phyloP scores from a whole-genome alignment of 1,140 invertebrate species.

The Tribolium castaneum region DNA sequence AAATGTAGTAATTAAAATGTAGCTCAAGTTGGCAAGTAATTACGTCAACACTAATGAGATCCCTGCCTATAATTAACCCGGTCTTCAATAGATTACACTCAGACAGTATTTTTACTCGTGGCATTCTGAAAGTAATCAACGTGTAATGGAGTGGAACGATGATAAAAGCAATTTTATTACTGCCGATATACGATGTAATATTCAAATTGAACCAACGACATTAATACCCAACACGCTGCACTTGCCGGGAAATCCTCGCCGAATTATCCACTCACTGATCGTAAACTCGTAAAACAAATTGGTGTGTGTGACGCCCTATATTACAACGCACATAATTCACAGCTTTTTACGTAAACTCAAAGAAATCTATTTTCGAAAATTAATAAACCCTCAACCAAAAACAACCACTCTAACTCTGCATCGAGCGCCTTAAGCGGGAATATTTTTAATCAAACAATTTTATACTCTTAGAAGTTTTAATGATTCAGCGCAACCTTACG shows the following conservation, averaged over 20 bases:
- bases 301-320: background rate
- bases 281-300: slow-evolving; percentile 31
- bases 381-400: background rate
- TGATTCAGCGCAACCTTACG: background rate
- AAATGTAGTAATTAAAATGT: slow-evolving; percentile 53
- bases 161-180: slow-evolving; percentile 57
- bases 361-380: background rate
- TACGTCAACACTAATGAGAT: slow-evolving; percentile 51
- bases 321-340: background rate
- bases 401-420: background rate
- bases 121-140: slow-evolving; percentile 54
- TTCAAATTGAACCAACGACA: slow-evolving; percentile 33
- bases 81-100: slow-evolving; percentile 53
- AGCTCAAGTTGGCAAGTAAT: slow-evolving; percentile 47
- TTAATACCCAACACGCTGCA: slow-evolving; percentile 34
- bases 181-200: slow-evolving; percentile 32
- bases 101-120: slow-evolving; percentile 45
- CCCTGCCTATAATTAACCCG: slow-evolving; percentile 52
- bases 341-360: background rate
- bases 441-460: background rate
- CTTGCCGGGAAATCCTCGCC: slow-evolving; percentile 15
- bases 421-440: background rate
- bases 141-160: slow-evolving; percentile 54
- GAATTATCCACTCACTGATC: slow-evolving; percentile 33
- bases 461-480: background rate